A percentile compares a stretch with the other conserved stretches of the same genome.
Evolutionary conservation across 2,888 invertebrate genomes (phyloP).

Genomic region (Leptinotarsa haldemani): DNA sequence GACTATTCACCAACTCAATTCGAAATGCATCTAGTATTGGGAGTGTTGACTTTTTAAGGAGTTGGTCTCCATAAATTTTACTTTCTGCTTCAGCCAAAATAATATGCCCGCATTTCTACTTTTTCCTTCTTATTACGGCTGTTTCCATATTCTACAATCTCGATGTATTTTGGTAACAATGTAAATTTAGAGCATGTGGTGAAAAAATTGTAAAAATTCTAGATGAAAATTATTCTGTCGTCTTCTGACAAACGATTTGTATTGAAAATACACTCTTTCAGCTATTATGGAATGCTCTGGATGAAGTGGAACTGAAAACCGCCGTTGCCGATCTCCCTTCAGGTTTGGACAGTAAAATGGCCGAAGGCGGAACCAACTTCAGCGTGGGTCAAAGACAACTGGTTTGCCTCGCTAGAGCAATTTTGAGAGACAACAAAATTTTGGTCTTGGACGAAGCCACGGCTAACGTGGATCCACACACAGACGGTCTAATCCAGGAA

Average conservation of each 20-base stretch:
- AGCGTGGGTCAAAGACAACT: constrained; percentile 73
- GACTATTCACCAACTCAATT: too few species aligned
- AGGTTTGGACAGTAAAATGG: constrained; percentile 74
- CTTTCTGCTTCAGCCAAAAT: too few species aligned
- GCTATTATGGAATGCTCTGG: constrained; percentile 86
- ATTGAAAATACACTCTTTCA: constrained; percentile 47
- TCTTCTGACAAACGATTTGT: background rate
- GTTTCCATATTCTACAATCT: too few species aligned
- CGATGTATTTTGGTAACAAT: too few species aligned
- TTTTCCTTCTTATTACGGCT: too few species aligned
- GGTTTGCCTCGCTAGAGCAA: constrained; percentile 75
- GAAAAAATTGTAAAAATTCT: too few species aligned
- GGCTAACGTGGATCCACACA: constrained; percentile 83
- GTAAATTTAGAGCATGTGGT: too few species aligned
- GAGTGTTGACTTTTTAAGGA: too few species aligned
- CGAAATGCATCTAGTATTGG: too few species aligned
- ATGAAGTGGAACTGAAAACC: constrained; percentile 84
- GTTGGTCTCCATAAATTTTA: too few species aligned
- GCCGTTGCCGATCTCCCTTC: constrained; percentile 74
- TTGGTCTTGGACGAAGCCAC: constrained; percentile 76
- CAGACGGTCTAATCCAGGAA: constrained; percentile 81
- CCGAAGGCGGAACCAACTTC: constrained; percentile 73
- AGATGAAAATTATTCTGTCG: background rate
- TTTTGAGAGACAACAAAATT: constrained; percentile 64
- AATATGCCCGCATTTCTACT: too few species aligned